Conservation (phyloP, 2,113 vertebrate genomes). For the Rissa tridactyla region DNA sequence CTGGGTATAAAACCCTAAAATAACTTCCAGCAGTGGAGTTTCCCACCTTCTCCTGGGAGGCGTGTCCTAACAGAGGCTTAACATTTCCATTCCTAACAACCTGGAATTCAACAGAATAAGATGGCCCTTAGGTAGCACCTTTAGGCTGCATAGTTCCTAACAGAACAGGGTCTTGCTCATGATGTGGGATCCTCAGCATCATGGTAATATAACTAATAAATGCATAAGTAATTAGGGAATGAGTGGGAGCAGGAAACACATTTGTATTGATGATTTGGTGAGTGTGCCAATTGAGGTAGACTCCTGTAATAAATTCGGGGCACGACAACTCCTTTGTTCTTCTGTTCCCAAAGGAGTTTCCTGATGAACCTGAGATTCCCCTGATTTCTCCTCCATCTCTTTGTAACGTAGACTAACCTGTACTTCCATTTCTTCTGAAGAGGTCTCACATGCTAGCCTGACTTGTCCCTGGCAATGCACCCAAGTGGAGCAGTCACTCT, state of each 20-base stretch:
- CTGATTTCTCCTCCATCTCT: neutral
- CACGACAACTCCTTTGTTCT: neutral
- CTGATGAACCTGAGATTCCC: neutral
- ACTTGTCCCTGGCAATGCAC: neutral
- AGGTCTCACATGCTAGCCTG: neutral
- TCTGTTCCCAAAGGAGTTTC: neutral
- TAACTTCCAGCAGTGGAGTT: neutral
- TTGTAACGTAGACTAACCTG: neutral
- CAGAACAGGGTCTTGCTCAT: neutral
- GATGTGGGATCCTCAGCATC: neutral
- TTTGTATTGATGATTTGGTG: neutral
- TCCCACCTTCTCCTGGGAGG: neutral
- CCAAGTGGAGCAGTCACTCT: neutral
- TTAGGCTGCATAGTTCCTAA: neutral
- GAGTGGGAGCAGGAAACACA: neutral
- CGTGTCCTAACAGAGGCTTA: fast-evolving
- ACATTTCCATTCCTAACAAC: neutral
- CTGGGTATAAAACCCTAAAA: neutral
- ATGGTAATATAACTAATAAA: neutral
- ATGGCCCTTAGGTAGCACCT: neutral
- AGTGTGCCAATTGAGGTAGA: neutral
- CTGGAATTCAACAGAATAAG: neutral
- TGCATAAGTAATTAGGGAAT: neutral
- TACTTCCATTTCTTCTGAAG: neutral
- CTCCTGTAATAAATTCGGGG: neutral